A percentile compares a stretch with the other conserved stretches of the same genome.
These are phyloP conservation scores for Amiota minor DNA, from an alignment of 2,888 invertebrate species.

Conservation along the genomic window DNA sequence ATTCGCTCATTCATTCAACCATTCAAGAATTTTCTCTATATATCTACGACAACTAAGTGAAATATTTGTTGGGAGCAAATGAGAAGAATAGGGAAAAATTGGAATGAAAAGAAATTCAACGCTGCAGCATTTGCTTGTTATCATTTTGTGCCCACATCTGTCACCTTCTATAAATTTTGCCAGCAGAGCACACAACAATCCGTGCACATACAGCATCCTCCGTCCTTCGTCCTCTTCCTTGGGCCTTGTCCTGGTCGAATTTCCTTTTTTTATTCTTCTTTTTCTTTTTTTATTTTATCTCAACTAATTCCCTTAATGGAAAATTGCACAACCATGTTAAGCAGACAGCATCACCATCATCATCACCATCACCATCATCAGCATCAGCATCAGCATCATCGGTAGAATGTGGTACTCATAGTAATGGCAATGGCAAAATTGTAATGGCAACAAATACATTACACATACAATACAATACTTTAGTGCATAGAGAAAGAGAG, in stretches of 20 bases:
- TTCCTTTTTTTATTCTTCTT: slow-evolving; percentile 35
- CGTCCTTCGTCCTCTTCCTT: not conserved
- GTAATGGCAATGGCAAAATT: slow-evolving; percentile 30
- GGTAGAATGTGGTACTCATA: not conserved
- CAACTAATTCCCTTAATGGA: slow-evolving; percentile 68
- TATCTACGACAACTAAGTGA: not conserved
- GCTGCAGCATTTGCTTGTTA: slow-evolving; percentile 51
- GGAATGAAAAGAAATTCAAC: slow-evolving; percentile 28
- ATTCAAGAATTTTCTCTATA: not conserved
- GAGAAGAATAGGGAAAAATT: slow-evolving; percentile 27
- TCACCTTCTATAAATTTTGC: slow-evolving; percentile 65
- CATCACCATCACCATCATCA: too few relatives aligned
- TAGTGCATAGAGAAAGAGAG: slow-evolving; percentile 14
- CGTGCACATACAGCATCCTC: not conserved
- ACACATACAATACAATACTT: too few relatives aligned
- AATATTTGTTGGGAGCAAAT: slow-evolving; percentile 10
- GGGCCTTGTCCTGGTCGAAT: slow-evolving; percentile 29
- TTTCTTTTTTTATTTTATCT: slow-evolving; percentile 43
- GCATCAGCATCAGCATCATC: not conserved
- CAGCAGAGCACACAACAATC: slow-evolving; percentile 3
- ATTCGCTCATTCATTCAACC: slow-evolving; percentile 4
- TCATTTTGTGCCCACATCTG: slow-evolving; percentile 64
- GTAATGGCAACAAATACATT: slow-evolving; percentile 33
- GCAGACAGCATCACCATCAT: slow-evolving; percentile 22
- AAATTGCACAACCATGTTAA: slow-evolving; percentile 57